Base-by-base conservation (phyloP, 2,797 vertebrate genomes). In the Chaetodon trifasciatus region DNA sequence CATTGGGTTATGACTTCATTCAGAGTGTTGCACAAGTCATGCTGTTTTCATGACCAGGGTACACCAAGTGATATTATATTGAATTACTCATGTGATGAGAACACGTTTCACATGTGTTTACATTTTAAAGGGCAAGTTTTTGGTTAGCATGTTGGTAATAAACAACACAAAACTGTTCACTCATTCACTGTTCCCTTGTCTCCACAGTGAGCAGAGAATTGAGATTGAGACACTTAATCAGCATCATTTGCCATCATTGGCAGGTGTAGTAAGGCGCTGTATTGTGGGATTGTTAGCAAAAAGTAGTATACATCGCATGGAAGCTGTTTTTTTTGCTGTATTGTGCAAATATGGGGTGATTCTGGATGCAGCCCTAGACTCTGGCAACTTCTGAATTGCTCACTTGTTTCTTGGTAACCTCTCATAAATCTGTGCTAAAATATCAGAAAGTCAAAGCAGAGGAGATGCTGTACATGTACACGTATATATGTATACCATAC, bases 1-100 rank as follows among this genome's bases (percentile, higher is more conserved):
- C 39, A 44, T 40, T 35, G 49, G 32, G 28, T 82, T 78, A 67
- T 55, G 69, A 75, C 61, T 69, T 60, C 3, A 46, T 66, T 67
- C 74, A 62, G 44, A 28, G 4, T 39, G 17, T 75, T 77, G 62
- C 53, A 70, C 42, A 71, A 77, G 23, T 40, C 28, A 24, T 39
- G 13, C 24, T 62, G 55, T 76, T 77, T 64, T 78, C 21, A 58
- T 66, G 40, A 46, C 12, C 1, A 15, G 50, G 40, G 24, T 58
- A 60, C 16, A 62, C 44, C 6, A 52, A 49, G 17, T 65, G 17
- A 37, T 71, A 61, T 17, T 10, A 5, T 40, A 21, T 15, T 15
- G 16, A 44, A 52, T 46, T 53, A 11, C 7, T 6, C 16, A 23
- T 68, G 50, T 23, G 39, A 66, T 46, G 10, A 57, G 72, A 78